Conservation (phyloP, 1,140 invertebrate species). For the Mamestra configurata region DNA sequence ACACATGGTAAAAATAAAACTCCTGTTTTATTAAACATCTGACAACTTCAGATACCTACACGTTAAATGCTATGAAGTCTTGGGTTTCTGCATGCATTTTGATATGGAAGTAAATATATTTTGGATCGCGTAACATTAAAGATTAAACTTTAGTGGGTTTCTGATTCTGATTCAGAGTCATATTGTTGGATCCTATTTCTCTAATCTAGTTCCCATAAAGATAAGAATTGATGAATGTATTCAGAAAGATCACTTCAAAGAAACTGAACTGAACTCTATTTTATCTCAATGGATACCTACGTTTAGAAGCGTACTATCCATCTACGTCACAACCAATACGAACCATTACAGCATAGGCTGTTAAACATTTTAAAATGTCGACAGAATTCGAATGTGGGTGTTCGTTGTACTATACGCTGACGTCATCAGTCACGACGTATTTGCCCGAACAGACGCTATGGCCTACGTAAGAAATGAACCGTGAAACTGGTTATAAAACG, state of each 20-base stretch:
- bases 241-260: neutral
- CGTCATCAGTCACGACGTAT: slow-evolving; percentile 38
- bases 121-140: too few species aligned
- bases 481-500: slow-evolving; percentile 27
- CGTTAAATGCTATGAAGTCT: neutral
- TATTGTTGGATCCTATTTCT: neutral
- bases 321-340: neutral
- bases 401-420: slow-evolving; percentile 31
- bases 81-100: neutral
- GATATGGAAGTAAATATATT: neutral
- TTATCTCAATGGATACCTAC: neutral
- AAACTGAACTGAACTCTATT: neutral
- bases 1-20: slow-evolving; percentile 27
- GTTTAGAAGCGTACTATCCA: neutral
- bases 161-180: neutral
- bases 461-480: neutral
- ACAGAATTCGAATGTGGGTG: slow-evolving; percentile 28
- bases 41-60: neutral
- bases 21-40: slow-evolving; percentile 3
- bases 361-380: slow-evolving; percentile 19
- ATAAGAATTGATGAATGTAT: slow-evolving; percentile 1
- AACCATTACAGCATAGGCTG: neutral
- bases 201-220: neutral
- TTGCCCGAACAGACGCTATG: slow-evolving; percentile 1
- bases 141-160: neutral